Percentiles rank a stretch among this genome's conserved stretches.
phyloP scores from a whole-genome alignment of 1,140 invertebrate genomes.

The Augochlora pura region DNA sequence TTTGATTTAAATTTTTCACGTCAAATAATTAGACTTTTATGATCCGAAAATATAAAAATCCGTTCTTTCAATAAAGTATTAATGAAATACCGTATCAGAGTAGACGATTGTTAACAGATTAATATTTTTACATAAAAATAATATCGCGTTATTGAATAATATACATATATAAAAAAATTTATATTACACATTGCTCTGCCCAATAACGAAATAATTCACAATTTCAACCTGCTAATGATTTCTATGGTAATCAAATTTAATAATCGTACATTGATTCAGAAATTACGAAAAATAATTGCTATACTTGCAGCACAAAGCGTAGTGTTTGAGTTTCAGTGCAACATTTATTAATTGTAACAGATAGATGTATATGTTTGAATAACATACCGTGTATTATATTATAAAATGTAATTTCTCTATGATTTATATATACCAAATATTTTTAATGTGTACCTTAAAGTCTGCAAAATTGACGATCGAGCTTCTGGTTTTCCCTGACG shows the following conservation, averaged over 20 bases:
- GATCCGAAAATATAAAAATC: too few relatives aligned
- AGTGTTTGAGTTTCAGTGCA: background rate
- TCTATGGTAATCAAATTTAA: background rate
- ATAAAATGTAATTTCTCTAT: background rate
- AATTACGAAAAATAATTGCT: background rate
- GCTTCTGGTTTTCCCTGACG: conserved; percentile 13
- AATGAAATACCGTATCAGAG: too few relatives aligned
- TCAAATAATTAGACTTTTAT: too few relatives aligned
- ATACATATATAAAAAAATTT: background rate
- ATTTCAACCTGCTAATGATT: background rate
- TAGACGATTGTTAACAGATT: too few relatives aligned
- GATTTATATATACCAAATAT: background rate
- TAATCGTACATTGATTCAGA: background rate
- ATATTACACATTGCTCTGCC: background rate
- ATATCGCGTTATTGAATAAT: too few relatives aligned
- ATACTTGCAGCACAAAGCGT: background rate
- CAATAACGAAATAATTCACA: background rate
- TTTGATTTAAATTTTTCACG: conserved; percentile 1
- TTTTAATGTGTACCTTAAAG: background rate
- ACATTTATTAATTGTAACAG: background rate
- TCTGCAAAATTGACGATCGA: conserved; percentile 2
- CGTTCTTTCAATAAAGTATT: too few relatives aligned
- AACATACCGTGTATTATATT: too few relatives aligned
- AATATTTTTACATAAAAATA: too few relatives aligned
- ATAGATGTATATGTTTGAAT: conserved; percentile 3